Evolutionary conservation across 2,797 vertebrate species (phyloP).

Genomic region (Paramormyrops hopkinsi): DNA sequence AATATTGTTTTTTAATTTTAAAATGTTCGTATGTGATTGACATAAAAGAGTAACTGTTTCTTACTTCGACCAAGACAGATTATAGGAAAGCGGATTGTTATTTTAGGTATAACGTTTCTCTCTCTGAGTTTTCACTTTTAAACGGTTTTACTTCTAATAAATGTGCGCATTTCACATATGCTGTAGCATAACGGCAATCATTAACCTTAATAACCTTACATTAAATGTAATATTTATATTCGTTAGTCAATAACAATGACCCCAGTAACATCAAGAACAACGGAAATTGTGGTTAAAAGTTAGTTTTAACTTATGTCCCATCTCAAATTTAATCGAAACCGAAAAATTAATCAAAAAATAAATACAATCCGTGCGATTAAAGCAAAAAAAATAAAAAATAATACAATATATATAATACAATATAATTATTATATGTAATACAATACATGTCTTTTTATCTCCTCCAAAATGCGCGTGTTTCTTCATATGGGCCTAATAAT

Average conservation of each 20-base stretch:
- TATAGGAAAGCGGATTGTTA: not conserved
- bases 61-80: slow-evolving; percentile 1
- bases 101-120: not conserved
- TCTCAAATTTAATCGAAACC: not conserved
- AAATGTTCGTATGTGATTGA: not conserved
- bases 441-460: not conserved
- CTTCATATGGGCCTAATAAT: not conserved
- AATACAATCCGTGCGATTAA: not conserved
- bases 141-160: not conserved
- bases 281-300: not conserved
- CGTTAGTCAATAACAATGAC: slow-evolving; percentile 4
- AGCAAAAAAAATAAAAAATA: not conserved
- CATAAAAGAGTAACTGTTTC: not conserved
- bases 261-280: not conserved
- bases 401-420: not conserved
- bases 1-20: slow-evolving; percentile 1
- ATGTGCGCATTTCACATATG: not conserved
- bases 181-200: not conserved
- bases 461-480: not conserved
- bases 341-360: not conserved
- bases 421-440: no score
- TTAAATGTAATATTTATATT: not conserved
- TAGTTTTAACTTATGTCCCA: not conserved
- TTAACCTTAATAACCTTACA: not conserved
- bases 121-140: not conserved